Evolutionary conservation across 2,113 vertebrate species (phyloP).

Genomic region (Perca schrenkii): DNA sequence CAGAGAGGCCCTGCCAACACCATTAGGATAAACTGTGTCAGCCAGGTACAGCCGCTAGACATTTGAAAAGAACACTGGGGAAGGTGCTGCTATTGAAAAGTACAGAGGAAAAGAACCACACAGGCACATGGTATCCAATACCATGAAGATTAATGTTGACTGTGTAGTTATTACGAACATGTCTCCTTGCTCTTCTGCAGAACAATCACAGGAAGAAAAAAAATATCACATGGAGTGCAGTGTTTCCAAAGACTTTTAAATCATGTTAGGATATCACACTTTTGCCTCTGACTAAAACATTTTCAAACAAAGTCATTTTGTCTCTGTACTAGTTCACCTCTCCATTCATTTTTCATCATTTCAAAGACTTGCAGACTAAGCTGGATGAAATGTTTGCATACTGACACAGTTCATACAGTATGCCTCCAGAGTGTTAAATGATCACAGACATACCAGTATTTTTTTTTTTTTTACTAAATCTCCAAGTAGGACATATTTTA

Average conservation of each 20-base stretch:
- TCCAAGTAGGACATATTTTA: not conserved
- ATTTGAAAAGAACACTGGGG: slow-evolving; percentile 35
- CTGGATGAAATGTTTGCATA: slow-evolving; percentile 36
- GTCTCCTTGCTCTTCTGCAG: not conserved
- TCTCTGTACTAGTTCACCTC: not conserved
- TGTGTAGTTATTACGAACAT: not conserved
- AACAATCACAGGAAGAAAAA: not conserved
- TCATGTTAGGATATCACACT: slow-evolving; percentile 10
- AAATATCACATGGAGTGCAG: not conserved
- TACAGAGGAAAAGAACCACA: not conserved
- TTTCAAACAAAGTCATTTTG: not conserved
- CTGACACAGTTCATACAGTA: slow-evolving; percentile 7
- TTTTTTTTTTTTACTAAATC: not conserved
- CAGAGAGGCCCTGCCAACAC: slow-evolving; percentile 67
- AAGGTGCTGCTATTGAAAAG: slow-evolving; percentile 42
- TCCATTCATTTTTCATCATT: not conserved
- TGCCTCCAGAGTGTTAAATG: not conserved
- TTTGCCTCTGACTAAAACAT: not conserved
- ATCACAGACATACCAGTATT: not conserved
- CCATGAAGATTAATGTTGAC: not conserved
- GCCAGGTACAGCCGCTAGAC: slow-evolving; percentile 8
- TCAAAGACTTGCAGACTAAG: not conserved
- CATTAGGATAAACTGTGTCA: slow-evolving; percentile 72
- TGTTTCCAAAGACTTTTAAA: not conserved
- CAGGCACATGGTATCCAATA: not conserved